Base-by-base conservation (phyloP, 2,797 vertebrate species). In the Scolopax rusticola region DNA sequence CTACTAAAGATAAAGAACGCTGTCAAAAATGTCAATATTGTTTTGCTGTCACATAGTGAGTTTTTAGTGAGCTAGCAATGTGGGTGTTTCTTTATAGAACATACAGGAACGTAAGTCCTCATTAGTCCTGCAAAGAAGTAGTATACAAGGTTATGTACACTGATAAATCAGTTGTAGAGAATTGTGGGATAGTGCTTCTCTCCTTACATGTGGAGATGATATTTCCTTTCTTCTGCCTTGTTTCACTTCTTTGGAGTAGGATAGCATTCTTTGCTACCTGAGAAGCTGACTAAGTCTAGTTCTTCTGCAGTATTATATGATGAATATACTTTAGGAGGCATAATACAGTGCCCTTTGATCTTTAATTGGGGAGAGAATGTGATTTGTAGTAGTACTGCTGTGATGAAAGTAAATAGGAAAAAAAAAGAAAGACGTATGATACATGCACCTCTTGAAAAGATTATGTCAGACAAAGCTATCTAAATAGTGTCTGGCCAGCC, bases 61-160 rank as follows among this genome's bases (percentile, higher is more conserved):
- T 0, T 67, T 92, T 76, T 63, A 43, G 24, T 48, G 64, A 90
- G 27, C 40, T 65, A 8, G 41, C 33, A n/a, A 13, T 1, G 2
- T 25, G 28, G 12, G 0, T 64, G 4, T 76, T 74, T 57, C 28
- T 48, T 88, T 53, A 13, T 30, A 56, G 36, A 64, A 38, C 7
- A 4, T 65, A 23, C 2, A 41, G 30, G 81, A 33, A 30, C 3
- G 0, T 23, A 63, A 43, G 24, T 38, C 24, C n/a, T 68, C 33
- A 25, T 8, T 45, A 56, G 30, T 38, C 32, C 20, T 65, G 21
- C 73, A 25, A 9, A 36, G 33, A 86, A 48, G 36, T 23, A 51
- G 8, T 10, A 12, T 56, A 32, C 41, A 56, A 9, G 13, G 64
- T 75, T 40, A 25, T 0, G 0, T 53, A 41, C 32, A 8, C 32